Evolutionary conservation across 2,113 vertebrate genomes (phyloP).

Genomic region (Paracanthobrama guichenoti): DNA sequence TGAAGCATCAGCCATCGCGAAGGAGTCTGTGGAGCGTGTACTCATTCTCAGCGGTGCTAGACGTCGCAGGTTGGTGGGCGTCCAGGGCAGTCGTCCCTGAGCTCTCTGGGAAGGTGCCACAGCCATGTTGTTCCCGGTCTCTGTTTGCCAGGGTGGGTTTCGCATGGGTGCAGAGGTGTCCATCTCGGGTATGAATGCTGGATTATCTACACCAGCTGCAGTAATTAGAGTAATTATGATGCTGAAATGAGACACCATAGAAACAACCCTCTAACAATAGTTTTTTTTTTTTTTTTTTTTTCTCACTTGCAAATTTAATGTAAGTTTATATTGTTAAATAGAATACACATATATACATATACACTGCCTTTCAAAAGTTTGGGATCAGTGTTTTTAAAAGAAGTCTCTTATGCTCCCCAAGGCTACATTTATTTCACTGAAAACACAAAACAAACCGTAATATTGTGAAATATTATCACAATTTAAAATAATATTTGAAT

Average conservation of each 20-base stretch:
- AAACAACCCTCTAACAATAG: background rate
- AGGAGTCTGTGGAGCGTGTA: constrained; percentile 84
- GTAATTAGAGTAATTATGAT: background rate
- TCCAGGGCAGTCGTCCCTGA: constrained; percentile 82
- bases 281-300: background rate
- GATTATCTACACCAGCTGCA: constrained; percentile 88
- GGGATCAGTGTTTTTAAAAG: no score
- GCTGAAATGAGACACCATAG: background rate
- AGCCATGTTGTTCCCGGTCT: constrained; percentile 65
- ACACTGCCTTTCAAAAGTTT: no score
- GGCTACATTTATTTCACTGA: no score
- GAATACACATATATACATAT: no score
- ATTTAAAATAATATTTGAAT: no score
- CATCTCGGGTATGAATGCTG: constrained; percentile 85
- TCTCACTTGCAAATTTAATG: background rate
- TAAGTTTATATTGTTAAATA: background rate
- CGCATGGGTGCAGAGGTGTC: constrained; percentile 66
- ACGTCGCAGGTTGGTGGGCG: constrained; percentile 81
- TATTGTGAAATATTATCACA: no score
- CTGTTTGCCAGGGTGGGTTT: constrained; percentile 79
- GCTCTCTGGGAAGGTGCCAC: constrained; percentile 90
- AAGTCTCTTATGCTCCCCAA: no score
- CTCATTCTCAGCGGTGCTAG: constrained; percentile 83
- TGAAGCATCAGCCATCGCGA: constrained; percentile 74
- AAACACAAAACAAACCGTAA: no score